Evolutionary conservation across 2,888 invertebrate genomes (phyloP).

Genomic region (Seladonia tumulorum): DNA sequence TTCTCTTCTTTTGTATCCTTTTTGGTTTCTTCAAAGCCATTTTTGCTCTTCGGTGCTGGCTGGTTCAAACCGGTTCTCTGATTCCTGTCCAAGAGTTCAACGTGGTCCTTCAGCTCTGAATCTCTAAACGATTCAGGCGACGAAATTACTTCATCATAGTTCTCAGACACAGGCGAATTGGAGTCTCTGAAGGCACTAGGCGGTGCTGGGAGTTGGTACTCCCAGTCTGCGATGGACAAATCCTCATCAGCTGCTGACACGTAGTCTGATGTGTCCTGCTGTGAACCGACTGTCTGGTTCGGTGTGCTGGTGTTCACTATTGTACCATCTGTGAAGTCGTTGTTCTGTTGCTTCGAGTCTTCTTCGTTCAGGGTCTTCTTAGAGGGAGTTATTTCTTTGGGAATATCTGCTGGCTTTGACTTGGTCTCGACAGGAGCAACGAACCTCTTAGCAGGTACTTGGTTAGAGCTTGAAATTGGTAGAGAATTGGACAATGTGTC

Average conservation of each 20-base stretch:
- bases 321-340: slow-evolving; percentile 1
- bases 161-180: slow-evolving; percentile 67
- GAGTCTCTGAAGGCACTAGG: slow-evolving; percentile 86
- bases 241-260: slow-evolving; percentile 79
- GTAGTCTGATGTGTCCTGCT: slow-evolving; percentile 82
- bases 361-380: slow-evolving; percentile 1
- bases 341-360: not conserved
- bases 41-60: not conserved
- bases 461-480: slow-evolving; percentile 40
- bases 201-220: slow-evolving; percentile 87
- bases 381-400: not conserved
- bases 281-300: slow-evolving; percentile 67
- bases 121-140: slow-evolving; percentile 39
- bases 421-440: not conserved
- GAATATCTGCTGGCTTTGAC: not conserved
- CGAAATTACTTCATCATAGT: slow-evolving; percentile 62
- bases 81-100: not conserved
- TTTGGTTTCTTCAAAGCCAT: not conserved
- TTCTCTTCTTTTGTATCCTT: not conserved
- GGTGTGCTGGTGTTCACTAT: slow-evolving; percentile 41
- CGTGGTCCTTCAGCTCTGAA: not conserved
- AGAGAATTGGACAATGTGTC: slow-evolving; percentile 78
- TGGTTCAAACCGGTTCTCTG: not conserved
- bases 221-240: slow-evolving; percentile 81
- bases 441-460: not conserved